These are phyloP conservation scores for Dysmachus trigonus DNA, from an alignment of 2,888 invertebrate genomes.

Conservation along the genomic window DNA sequence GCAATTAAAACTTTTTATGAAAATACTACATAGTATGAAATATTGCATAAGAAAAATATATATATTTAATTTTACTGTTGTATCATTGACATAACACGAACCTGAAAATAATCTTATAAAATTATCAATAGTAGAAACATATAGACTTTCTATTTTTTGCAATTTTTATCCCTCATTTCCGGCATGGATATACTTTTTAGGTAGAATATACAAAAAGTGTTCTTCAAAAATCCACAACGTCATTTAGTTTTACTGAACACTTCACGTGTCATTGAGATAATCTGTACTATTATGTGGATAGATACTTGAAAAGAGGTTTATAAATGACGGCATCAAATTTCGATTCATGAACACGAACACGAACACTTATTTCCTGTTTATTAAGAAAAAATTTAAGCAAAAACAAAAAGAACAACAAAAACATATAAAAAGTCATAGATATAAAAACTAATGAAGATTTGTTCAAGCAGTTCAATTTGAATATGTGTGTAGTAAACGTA, in stretches of 20 bases:
- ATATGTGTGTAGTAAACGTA: background rate
- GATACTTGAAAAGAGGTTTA: background rate
- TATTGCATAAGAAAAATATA: no score
- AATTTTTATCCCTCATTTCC: background rate
- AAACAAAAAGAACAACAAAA: background rate
- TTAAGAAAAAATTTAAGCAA: background rate
- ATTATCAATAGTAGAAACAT: background rate
- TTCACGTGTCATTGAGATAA: background rate
- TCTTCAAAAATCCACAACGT: background rate
- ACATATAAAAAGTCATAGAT: background rate
- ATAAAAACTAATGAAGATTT: background rate
- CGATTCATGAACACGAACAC: background rate
- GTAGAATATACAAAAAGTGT: background rate
- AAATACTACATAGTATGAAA: no score
- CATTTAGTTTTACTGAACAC: background rate
- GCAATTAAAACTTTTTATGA: no score
- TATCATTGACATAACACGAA: no score
- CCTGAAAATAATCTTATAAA: no score
- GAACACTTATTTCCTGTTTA: background rate
- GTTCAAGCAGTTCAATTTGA: background rate
- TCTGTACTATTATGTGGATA: background rate
- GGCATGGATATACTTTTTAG: background rate
- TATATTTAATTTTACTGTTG: no score
- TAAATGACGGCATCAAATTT: background rate
- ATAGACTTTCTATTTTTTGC: background rate